Percentiles rank a stretch among this genome's conserved stretches.
phyloP scores from a whole-genome alignment of 2,797 vertebrate species.

The Amblyopsis hoosieri region DNA sequence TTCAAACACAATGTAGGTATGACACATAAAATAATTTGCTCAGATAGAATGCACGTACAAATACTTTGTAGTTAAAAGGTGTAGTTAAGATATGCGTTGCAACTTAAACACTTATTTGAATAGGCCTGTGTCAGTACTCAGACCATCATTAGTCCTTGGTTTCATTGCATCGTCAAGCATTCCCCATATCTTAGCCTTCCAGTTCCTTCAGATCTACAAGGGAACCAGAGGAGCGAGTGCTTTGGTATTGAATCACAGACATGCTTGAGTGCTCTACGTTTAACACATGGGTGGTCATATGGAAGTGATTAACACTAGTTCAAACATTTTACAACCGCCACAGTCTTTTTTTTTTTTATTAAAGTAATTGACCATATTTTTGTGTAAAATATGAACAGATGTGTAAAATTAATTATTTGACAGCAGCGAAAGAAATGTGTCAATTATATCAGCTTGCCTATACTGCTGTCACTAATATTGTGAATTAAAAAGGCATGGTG shows the following conservation, averaged over 20 bases:
- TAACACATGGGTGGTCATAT: conserved; percentile 81
- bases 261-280: conserved; percentile 77
- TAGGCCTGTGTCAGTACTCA: too few species aligned
- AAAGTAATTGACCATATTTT: conserved; percentile 72
- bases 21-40: too few species aligned
- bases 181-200: conserved; percentile 68
- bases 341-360: conserved; percentile 68
- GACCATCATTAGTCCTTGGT: conserved; percentile 53
- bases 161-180: conserved; percentile 69
- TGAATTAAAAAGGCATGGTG: not conserved
- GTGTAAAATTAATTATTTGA: conserved; percentile 69
- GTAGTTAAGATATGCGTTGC: too few species aligned
- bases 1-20: too few species aligned
- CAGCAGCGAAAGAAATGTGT: conserved; percentile 14
- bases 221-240: conserved; percentile 60
- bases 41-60: too few species aligned
- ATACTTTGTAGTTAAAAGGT: too few species aligned
- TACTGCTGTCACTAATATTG: not conserved
- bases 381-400: conserved; percentile 72
- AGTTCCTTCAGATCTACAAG: conserved; percentile 66
- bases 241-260: conserved; percentile 75
- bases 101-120: too few species aligned
- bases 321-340: conserved; percentile 68
- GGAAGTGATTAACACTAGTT: conserved; percentile 77
- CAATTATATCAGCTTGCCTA: conserved; percentile 30